Base-by-base conservation (phyloP, 2,797 vertebrate genomes). In the Heteromormyrus szaboi region DNA sequence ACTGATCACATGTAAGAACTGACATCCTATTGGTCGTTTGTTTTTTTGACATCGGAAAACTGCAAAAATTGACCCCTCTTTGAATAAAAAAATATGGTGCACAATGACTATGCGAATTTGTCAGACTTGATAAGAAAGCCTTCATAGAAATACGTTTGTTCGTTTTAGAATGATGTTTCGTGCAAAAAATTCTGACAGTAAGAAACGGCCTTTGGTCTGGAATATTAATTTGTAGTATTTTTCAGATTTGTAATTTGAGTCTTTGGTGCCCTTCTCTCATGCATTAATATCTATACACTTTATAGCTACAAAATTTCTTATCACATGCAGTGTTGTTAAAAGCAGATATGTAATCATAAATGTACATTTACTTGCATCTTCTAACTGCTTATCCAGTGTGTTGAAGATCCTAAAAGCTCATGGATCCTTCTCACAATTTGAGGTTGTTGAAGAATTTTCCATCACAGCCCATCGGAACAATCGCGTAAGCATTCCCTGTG, bases 391-490 rank as follows among this genome's bases (percentile, higher is more conserved):
- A 41, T 85, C 11, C 91, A 99, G 98, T 93, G 93, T 99, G 91
- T 94, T 99, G 91, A 98, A 97, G 93, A 95, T 99, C 89, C 94
- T 94, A 19, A 93, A 96, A 94, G 94, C 96, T 88, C 93, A 96
- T 87, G 96, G 95, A 91, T 93, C 94, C 91, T 89, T 91, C 90
- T 92, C 93, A 48, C 95, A 96, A 83, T 95, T 95, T 90, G 94
- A 96, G 92, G 93, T 99, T 89, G 92, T 95, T 88, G 93, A 96
- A 92, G 97, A 98, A 91, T 99, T 98, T 96, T 95, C 95, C 0
- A 96, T 99, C 93, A 91, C 90, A 89, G 96, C 96, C 87, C 94
- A 94, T 62, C 95, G 95, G 92, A 96, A 97, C 92, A 94, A 93
- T 89, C 94, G 91, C 91, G 98, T 98, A 95, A 97, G 96, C 92